These are phyloP conservation scores for Petromus typicus DNA, from an alignment of 2,113 vertebrate species.

Conservation along the genomic window DNA sequence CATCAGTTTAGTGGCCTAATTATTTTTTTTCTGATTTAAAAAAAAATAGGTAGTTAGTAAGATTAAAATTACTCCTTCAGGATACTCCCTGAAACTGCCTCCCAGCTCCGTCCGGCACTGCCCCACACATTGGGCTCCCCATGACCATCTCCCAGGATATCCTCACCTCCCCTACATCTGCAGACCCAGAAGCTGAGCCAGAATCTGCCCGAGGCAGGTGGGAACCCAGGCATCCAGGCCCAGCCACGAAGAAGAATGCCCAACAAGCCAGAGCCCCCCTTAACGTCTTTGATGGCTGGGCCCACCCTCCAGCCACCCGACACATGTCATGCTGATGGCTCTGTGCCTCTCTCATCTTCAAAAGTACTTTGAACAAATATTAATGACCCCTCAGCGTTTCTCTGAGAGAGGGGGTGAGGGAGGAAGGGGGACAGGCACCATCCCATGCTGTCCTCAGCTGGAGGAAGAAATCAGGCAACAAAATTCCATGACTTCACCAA, in stretches of 20 bases:
- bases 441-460: constrained; percentile 70
- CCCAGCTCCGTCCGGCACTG: fast-evolving
- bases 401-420: background rate
- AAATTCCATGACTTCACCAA: constrained; percentile 78
- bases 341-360: constrained; percentile 76
- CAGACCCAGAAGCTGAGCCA: background rate
- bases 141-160: background rate
- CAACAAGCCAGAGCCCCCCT: background rate
- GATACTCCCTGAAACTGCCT: background rate
- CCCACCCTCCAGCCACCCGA: constrained; percentile 45
- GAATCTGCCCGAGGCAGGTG: background rate
- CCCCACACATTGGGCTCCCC: background rate
- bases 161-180: background rate
- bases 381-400: constrained; percentile 65
- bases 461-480: constrained; percentile 67
- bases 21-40: background rate
- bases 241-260: background rate
- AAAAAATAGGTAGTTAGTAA: constrained; percentile 1
- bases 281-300: constrained; percentile 24
- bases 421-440: background rate
- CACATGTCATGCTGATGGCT: constrained; percentile 59
- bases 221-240: background rate
- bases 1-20: background rate
- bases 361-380: constrained; percentile 81
- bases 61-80: constrained; percentile 17